Evolutionary conservation across 2,888 invertebrate genomes (phyloP).

Genomic region (Drosophila putrida): DNA sequence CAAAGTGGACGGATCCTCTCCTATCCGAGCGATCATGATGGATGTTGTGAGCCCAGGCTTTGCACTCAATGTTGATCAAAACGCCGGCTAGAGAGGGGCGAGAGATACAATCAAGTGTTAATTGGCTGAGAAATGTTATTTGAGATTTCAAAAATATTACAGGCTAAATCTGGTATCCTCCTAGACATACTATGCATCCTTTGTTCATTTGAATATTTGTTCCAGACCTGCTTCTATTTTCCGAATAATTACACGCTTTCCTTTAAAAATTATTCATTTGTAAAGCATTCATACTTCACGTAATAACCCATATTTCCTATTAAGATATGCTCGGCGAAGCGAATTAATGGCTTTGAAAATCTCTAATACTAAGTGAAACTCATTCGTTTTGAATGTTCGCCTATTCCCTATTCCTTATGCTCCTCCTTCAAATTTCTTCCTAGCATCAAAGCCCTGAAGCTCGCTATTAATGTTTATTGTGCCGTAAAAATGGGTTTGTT

Average conservation of each 20-base stretch:
- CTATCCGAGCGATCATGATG: slow-evolving; percentile 94
- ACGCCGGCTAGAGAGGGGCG: slow-evolving; percentile 89
- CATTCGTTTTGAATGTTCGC: neutral
- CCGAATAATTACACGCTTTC: neutral
- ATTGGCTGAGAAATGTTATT: neutral
- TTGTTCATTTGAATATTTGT: neutral
- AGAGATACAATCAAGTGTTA: neutral
- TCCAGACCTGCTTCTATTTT: neutral
- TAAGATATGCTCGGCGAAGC: neutral
- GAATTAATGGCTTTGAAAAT: slow-evolving; percentile 1
- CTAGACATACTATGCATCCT: neutral
- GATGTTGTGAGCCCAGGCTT: slow-evolving; percentile 96
- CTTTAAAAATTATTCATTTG: neutral
- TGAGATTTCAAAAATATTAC: neutral
- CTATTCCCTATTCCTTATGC: slow-evolving; percentile 2
- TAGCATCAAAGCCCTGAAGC: neutral
- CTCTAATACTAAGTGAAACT: neutral
- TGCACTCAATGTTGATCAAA: slow-evolving; percentile 96
- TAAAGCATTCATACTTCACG: neutral
- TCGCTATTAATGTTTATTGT: slow-evolving; percentile 51
- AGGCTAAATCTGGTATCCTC: too few relatives aligned
- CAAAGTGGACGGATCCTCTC: slow-evolving; percentile 97
- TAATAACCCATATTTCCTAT: neutral
- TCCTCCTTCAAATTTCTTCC: slow-evolving; percentile 3
- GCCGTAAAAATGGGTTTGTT: slow-evolving; percentile 48